Conservation (phyloP, 2,113 vertebrate genomes). For the Scomber colias region DNA sequence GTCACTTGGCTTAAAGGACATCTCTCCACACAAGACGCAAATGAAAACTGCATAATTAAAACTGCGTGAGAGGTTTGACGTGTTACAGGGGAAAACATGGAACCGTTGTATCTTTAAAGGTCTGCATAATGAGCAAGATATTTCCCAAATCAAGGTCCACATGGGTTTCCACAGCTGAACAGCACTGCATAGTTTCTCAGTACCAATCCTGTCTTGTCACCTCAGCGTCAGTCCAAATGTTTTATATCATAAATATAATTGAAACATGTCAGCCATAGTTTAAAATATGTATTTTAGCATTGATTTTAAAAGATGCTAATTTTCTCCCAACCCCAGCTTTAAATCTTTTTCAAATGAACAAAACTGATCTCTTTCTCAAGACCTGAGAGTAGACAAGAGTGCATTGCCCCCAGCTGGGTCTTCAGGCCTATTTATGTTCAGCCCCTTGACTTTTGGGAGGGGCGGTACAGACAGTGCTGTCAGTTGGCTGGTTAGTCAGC, state of each 20-base stretch:
- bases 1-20: too few relatives aligned
- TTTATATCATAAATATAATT: not conserved
- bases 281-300: not conserved
- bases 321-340: not conserved
- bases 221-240: not conserved
- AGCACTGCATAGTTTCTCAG: not conserved
- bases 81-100: too few relatives aligned
- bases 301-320: not conserved
- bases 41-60: too few relatives aligned
- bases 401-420: not conserved
- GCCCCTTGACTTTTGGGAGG: slow-evolving; percentile 11
- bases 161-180: not conserved
- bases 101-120: too few relatives aligned
- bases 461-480: slow-evolving; percentile 33
- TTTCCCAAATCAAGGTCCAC: too few relatives aligned
- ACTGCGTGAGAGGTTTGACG: too few relatives aligned
- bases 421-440: not conserved
- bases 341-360: not conserved
- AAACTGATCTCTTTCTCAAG: not conserved
- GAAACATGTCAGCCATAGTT: not conserved
- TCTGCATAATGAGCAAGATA: too few relatives aligned
- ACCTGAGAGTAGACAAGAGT: not conserved
- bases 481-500: slow-evolving; percentile 29
- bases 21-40: too few relatives aligned
- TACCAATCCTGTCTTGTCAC: not conserved